Base-by-base conservation (phyloP, 2,113 vertebrate genomes). In the Carassius gibelio region DNA sequence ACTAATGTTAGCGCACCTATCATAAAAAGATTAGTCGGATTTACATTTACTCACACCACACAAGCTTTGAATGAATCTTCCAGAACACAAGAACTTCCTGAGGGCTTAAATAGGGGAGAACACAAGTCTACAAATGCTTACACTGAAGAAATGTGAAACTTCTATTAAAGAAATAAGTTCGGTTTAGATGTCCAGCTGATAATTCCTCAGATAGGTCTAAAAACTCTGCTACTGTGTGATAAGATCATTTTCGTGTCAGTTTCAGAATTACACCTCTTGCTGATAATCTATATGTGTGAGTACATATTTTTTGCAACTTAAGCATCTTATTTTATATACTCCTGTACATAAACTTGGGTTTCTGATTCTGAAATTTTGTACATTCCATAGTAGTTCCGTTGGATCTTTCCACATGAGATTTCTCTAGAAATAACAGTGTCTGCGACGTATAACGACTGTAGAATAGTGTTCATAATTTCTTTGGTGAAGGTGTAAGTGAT, bases 401-500 rank as follows among this genome's bases (percentile, higher is more conserved):
- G 48, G 0, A 75, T 69, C 62, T 38, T 36, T 75, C 77, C 77
- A 64, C 61, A 36, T 82, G 30, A 68, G 19, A 11, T 57, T 64
- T 84, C n/a, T 77, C 59, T 68, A 81, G 57, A 83, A 71, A 62
- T 84, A 42, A 80, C 48, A 11, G 23, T 26, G 64, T 38, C 21
- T 79, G 30, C 61, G 80, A 82, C 34, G 66, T 82, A 80, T 50
- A 84, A 81, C 52, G 86, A 26, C 50, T 79, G 64, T 84, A 83
- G 48, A 66, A 84, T 76, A 87, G 59, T 48, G 61, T 84, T 87
- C 42, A 75, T 42, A 57, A 87, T 88, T 86, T 88, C 89, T 91
- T 91, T 91, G 83, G 88, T 90, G 62, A 85, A 87, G 76, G 59
- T 82, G 69, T 78, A 75, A 85, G 75, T 84, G 83, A 87, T 77